Evolutionary conservation across 2,113 vertebrate genomes (phyloP), one percentile per base, ranked within the genome.

Genomic region (Megaceryle maxima): DNA sequence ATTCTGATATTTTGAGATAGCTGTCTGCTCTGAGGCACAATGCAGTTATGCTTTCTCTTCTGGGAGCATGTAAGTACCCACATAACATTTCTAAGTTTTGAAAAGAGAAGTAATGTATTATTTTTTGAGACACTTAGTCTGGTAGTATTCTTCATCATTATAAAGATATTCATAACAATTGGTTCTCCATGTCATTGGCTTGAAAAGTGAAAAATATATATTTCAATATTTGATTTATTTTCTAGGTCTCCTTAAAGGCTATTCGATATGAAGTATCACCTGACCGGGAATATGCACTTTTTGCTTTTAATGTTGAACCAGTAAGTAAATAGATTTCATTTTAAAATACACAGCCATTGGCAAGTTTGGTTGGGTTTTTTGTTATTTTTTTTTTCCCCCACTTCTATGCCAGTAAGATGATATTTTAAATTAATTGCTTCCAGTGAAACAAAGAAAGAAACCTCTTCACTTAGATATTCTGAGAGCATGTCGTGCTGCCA

Each of bases 181-280:
- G 44, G 2, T 46, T 77, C 16, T 43, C 44, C 16, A 17, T 60
- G 33, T 35, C 43, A 39, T 33, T 70, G 51, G 1, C 6, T 67
- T 79, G 25, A 57, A 77, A 93, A 43, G 11, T 31, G 31, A 46
- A 35, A 56, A 51, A 8, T 16, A 21, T 56, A n/a, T 8, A 18
- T 74, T 81, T 87, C 55, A 57, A 64, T 66, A 29, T 46, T 35
- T 70, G 41, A 1, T 92, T 90, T 78, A 53, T 93, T 94, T 91
- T 88, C 46, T 62, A 99, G 99, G 98, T 99, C 87, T 99, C 99
- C 86, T 98, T 99, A 95, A 98, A 99, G 97, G 99, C 99, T 88
- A 97, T 98, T 98, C 98, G 98, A 93, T 99, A 99, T 4, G 98
- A 99, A 92, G 98, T 99, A 39, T 99, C 99, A 75, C 99, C 99